A percentile compares a stretch with the other conserved stretches of the same genome.
Evolutionary conservation across 2,888 invertebrate species (phyloP).

Genomic region (Andrena bicolor): DNA sequence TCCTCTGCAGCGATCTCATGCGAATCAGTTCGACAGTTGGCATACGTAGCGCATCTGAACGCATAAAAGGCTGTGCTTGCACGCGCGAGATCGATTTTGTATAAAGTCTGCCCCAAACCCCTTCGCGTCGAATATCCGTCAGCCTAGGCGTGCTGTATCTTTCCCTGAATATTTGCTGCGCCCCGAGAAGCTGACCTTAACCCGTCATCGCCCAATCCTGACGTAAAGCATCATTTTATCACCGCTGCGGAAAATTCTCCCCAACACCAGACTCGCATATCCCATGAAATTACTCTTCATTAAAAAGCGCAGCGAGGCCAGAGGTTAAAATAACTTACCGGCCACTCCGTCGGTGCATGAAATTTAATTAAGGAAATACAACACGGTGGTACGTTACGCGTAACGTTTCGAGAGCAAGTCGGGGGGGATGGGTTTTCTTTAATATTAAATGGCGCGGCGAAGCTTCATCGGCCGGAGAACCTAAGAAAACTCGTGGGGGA

Average conservation of each 20-base stretch:
- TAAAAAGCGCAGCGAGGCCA: constrained; percentile 4
- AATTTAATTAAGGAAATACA: constrained; percentile 53
- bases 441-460: constrained; percentile 38
- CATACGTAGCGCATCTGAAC: constrained; percentile 59
- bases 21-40: constrained; percentile 60
- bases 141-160: constrained; percentile 46
- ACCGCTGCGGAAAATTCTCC: neutral
- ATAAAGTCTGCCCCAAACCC: constrained; percentile 34
- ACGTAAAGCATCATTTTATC: constrained; percentile 5
- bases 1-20: constrained; percentile 36
- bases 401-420: neutral
- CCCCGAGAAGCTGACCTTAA: neutral
- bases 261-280: neutral
- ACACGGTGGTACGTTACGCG: constrained; percentile 5
- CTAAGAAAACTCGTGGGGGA: constrained; percentile 35
- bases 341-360: constrained; percentile 3
- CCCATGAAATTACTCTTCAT: constrained; percentile 18
- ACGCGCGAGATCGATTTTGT: constrained; percentile 50
- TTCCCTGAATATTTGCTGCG: constrained; percentile 14
- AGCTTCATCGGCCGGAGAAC: constrained; percentile 43
- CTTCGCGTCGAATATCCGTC: constrained; percentile 25
- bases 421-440: neutral
- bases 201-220: neutral
- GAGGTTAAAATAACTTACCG: constrained; percentile 39
- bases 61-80: constrained; percentile 55